phyloP scores from a whole-genome alignment of 2,888 invertebrate species.

The Xestia rhomboidea region DNA sequence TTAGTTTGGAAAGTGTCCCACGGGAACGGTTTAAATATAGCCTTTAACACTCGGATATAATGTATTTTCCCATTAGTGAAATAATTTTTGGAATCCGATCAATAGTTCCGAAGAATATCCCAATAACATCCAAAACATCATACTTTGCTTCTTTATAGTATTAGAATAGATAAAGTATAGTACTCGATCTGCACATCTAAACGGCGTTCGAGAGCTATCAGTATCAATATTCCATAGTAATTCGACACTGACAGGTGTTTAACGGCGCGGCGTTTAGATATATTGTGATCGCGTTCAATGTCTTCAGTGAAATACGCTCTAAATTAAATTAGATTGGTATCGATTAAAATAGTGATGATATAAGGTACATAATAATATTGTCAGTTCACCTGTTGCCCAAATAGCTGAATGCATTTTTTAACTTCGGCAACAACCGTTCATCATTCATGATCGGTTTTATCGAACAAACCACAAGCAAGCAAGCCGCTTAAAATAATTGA shows the following conservation, averaged over 20 bases:
- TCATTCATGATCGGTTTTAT: constrained; percentile 29
- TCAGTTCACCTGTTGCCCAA: not conserved
- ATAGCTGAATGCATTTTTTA: not conserved
- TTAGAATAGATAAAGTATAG: not conserved
- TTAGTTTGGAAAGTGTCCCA: not conserved
- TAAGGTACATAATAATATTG: not conserved
- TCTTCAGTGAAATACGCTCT: not conserved
- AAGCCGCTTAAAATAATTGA: constrained; percentile 22
- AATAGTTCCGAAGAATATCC: not conserved
- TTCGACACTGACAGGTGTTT: not conserved
- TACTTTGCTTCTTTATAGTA: not conserved
- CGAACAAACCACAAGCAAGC: constrained; percentile 15
- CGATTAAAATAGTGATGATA: not conserved
- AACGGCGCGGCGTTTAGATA: not conserved
- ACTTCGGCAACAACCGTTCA: constrained; percentile 7
- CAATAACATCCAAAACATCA: not conserved
- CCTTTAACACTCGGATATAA: not conserved
- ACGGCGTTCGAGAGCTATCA: not conserved
- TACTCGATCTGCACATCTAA: not conserved
- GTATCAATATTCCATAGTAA: not conserved
- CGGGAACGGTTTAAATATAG: not conserved
- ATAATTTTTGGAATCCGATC: not conserved
- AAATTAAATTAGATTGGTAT: not conserved
- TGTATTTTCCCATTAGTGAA: not conserved
- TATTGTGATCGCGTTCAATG: not conserved